Conservation (phyloP, 2,888 invertebrate species). For the Synanthedon myopaeformis region DNA sequence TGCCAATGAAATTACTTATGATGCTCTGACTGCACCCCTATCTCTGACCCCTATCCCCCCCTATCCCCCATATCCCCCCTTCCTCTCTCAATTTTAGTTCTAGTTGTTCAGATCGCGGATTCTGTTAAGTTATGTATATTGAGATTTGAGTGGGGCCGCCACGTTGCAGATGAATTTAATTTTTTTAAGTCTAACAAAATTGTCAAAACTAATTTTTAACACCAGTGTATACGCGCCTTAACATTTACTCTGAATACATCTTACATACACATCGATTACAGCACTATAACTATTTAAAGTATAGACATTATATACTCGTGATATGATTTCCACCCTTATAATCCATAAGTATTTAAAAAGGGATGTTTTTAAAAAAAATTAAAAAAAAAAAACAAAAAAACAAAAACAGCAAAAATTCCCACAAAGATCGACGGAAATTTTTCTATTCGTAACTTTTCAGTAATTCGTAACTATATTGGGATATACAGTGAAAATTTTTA, state of each 20-base stretch:
- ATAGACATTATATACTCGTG: constrained; percentile 51
- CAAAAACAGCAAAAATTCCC: not conserved
- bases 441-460: not conserved
- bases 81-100: no score
- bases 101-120: no score
- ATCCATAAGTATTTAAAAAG: not conserved
- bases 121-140: no score
- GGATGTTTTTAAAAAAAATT: not conserved
- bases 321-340: constrained; percentile 44
- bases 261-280: constrained; percentile 34
- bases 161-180: no score
- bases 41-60: no score
- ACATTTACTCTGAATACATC: constrained; percentile 12
- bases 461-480: constrained; percentile 7
- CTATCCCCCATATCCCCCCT: no score
- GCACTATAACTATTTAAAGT: constrained; percentile 36
- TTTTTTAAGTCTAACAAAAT: no score
- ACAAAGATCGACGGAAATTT: no score
- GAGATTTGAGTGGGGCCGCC: no score
- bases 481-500: constrained; percentile 19
- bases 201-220: no score
- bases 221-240: constrained; percentile 3
- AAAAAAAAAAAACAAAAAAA: not conserved
- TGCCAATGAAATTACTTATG: no score
- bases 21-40: no score